A percentile compares a stretch with the other conserved stretches of the same genome.
These are phyloP conservation scores for Arvicanthis niloticus DNA, from an alignment of 2,113 vertebrate species.

Conservation along the genomic window DNA sequence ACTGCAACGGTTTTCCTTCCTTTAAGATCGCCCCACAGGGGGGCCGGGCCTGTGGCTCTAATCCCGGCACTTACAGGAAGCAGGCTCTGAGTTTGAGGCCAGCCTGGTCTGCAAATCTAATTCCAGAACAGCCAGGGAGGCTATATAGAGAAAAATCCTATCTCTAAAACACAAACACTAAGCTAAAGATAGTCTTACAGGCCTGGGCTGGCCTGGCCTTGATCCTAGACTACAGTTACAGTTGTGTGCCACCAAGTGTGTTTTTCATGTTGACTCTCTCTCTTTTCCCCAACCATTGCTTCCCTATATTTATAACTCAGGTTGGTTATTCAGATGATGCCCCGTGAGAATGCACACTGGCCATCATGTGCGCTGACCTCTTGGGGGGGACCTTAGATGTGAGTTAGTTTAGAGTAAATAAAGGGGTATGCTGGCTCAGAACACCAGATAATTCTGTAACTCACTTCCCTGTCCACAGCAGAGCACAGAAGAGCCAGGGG, in stretches of 20 bases:
- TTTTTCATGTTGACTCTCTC: neutral
- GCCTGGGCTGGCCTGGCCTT: neutral
- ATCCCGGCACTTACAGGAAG: neutral
- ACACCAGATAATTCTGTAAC: neutral
- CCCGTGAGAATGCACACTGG: neutral
- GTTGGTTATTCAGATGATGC: neutral
- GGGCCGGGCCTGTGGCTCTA: neutral
- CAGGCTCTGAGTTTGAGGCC: neutral
- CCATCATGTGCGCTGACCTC: rapidly evolving
- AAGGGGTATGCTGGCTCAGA: neutral
- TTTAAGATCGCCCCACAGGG: too few species aligned
- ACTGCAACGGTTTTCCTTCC: rapidly evolving
- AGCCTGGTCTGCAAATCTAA: neutral
- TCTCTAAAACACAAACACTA: neutral
- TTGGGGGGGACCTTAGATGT: neutral
- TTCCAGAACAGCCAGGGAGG: neutral
- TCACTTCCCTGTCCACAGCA: neutral
- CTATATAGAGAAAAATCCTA: neutral
- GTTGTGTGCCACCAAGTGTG: neutral
- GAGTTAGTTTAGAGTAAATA: neutral
- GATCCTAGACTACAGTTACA: neutral
- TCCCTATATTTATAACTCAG: neutral
- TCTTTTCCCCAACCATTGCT: neutral
- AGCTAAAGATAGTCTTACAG: too few species aligned
- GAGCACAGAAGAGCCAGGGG: neutral